Percentiles rank a stretch among this genome's conserved stretches.
Conservation (phyloP, 1,140 invertebrate species). For the Nebria ingens region DNA sequence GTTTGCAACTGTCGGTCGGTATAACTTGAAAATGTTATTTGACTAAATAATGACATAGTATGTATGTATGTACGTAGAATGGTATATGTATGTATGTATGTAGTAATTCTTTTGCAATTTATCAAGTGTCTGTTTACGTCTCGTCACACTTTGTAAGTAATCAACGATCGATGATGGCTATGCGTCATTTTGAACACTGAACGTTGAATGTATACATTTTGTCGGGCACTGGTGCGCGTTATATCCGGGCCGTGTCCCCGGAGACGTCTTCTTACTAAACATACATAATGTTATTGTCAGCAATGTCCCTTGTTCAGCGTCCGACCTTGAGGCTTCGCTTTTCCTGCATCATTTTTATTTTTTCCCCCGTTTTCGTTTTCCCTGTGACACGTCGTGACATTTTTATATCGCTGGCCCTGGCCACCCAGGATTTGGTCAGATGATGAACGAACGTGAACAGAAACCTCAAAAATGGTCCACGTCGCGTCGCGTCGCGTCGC, state of each 20-base stretch:
- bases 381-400: constrained; percentile 3
- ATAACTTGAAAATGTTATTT: too few relatives aligned
- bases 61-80: too few relatives aligned
- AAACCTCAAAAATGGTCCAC: background rate
- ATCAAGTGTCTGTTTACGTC: too few relatives aligned
- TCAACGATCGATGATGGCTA: too few relatives aligned
- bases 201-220: background rate
- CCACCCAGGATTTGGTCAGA: constrained; percentile 3
- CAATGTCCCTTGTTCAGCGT: background rate
- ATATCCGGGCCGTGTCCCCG: background rate
- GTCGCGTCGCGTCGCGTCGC: background rate
- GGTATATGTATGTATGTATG: too few relatives aligned
- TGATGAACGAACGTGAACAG: constrained; percentile 3
- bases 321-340: background rate
- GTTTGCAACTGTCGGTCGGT: too few relatives aligned
- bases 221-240: background rate
- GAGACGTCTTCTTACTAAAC: constrained; percentile 1
- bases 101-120: too few relatives aligned
- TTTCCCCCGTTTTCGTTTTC: background rate
- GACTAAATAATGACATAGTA: too few relatives aligned
- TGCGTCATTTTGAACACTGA: too few relatives aligned
- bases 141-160: too few relatives aligned
- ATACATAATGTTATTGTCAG: constrained; percentile 8
- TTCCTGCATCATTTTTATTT: background rate
- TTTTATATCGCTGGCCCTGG: background rate